Percentiles rank a stretch among this genome's conserved stretches.
phyloP scores from a whole-genome alignment of 2,113 vertebrate genomes.

The Gymnorhina tibicen region DNA sequence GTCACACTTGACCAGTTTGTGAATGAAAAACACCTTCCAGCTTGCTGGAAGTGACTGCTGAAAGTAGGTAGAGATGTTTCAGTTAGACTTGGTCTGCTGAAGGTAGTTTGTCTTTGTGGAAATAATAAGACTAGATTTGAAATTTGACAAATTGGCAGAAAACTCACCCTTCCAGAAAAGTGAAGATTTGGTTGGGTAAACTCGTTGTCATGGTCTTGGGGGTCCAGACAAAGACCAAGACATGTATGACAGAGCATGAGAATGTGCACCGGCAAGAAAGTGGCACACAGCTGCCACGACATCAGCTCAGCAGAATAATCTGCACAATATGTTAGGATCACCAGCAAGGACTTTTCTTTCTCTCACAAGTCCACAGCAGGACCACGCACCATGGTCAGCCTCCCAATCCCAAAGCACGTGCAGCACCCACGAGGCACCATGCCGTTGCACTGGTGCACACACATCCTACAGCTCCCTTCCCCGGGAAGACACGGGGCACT shows the following conservation, averaged over 20 bases:
- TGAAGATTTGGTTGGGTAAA: not conserved
- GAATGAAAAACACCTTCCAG: not conserved
- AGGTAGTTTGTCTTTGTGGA: not conserved
- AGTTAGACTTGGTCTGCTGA: not conserved
- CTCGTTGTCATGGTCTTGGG: rapidly evolving
- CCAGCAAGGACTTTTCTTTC: not conserved
- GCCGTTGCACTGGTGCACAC: not conserved
- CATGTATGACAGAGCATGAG: not conserved
- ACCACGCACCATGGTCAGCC: not conserved
- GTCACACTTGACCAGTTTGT: not conserved
- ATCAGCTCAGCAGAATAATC: not conserved
- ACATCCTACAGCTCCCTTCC: not conserved
- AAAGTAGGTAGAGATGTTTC: not conserved
- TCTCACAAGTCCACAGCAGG: not conserved
- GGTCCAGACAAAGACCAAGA: not conserved
- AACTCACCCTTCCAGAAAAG: not conserved
- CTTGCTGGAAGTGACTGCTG: not conserved
- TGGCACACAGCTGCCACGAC: rapidly evolving
- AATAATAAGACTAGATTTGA: not conserved
- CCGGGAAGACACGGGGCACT: rapidly evolving
- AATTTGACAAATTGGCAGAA: not conserved
- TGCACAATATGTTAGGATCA: not conserved
- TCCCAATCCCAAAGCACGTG: not conserved
- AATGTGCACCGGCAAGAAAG: not conserved
- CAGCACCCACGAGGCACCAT: not conserved